These are phyloP conservation scores for Pseudopipra pipra DNA, from an alignment of 2,113 vertebrate species.

Conservation along the genomic window DNA sequence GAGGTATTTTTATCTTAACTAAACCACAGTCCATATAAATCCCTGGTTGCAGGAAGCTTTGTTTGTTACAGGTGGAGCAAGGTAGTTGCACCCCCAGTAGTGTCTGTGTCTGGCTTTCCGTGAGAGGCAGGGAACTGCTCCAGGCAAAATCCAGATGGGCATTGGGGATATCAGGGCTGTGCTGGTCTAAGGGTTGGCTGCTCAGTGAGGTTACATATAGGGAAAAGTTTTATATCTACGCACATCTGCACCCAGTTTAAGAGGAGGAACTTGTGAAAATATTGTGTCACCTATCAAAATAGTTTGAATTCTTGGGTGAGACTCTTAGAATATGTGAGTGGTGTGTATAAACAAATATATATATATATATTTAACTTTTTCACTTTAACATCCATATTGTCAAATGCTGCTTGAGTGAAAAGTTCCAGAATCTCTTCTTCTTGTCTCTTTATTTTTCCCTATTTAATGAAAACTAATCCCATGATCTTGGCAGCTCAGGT, in stretches of 20 bases:
- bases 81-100: background rate
- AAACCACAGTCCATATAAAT: background rate
- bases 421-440: background rate
- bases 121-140: background rate
- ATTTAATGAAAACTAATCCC: background rate
- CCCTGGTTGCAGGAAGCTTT: background rate
- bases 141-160: background rate
- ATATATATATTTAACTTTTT: background rate
- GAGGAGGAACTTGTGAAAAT: background rate
- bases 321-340: background rate
- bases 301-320: conserved; percentile 1
- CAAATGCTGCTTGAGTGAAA: background rate
- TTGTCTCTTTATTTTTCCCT: background rate
- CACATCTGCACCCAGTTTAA: background rate
- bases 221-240: background rate
- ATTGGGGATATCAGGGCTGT: background rate
- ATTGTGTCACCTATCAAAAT: background rate
- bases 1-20: background rate
- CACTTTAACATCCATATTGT: background rate
- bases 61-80: background rate
- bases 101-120: background rate
- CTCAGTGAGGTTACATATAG: rapidly evolving
- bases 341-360: background rate
- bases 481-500: background rate
- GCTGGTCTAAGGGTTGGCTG: background rate